phyloP scores from a whole-genome alignment of 2,797 vertebrate species.

The Lophius americanus region DNA sequence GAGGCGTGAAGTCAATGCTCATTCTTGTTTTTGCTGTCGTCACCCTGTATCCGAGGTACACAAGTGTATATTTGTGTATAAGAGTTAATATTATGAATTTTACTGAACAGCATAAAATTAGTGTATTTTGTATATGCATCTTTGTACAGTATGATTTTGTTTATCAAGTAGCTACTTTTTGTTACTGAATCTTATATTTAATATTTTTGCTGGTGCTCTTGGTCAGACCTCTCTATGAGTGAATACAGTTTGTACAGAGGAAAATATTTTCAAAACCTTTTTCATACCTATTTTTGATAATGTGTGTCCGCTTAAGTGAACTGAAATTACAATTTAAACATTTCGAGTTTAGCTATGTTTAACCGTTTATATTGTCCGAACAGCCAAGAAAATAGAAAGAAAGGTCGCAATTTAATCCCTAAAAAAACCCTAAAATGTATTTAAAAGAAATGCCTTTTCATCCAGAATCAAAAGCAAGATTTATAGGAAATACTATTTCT shows the following conservation, averaged over 20 bases:
- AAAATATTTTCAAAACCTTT: constrained; percentile 71
- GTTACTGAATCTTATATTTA: constrained; percentile 74
- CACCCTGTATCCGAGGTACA: constrained; percentile 78
- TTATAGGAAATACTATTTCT: constrained; percentile 11
- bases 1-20: constrained; percentile 75
- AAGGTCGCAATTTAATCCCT: constrained; percentile 3
- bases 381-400: constrained; percentile 10
- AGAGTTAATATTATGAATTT: constrained; percentile 85
- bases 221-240: constrained; percentile 64
- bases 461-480: constrained; percentile 14
- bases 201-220: constrained; percentile 79
- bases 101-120: constrained; percentile 81
- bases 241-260: constrained; percentile 75
- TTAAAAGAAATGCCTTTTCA: constrained; percentile 31
- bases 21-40: constrained; percentile 74
- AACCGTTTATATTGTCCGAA: constrained; percentile 10
- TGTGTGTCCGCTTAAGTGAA: constrained; percentile 43
- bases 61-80: constrained; percentile 91
- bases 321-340: constrained; percentile 33
- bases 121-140: constrained; percentile 85
- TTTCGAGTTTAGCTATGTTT: constrained; percentile 21
- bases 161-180: constrained; percentile 64
- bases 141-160: constrained; percentile 84
- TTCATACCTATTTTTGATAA: constrained; percentile 52
- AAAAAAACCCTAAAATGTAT: constrained; percentile 9